Conservation (phyloP, 2,113 vertebrate species). For the Microcebus griseorufus region DNA sequence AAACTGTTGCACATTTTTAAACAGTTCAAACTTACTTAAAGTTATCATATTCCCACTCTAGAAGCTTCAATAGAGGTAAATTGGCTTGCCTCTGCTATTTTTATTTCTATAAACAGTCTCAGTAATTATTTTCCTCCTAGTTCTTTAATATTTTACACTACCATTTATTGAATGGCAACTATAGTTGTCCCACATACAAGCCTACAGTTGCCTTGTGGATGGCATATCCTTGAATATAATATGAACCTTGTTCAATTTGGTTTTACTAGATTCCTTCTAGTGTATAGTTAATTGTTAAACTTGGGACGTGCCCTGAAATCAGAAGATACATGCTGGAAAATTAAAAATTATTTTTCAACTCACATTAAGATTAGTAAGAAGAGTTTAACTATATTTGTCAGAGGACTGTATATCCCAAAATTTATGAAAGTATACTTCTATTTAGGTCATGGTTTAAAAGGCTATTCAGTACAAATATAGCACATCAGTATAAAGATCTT, state of each 20-base stretch:
- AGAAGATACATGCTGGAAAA: not conserved
- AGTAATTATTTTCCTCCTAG: not conserved
- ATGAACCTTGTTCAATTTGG: not conserved
- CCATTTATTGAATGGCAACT: not conserved
- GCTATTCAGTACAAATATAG: not conserved
- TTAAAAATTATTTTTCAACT: constrained; percentile 9
- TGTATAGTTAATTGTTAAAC: not conserved
- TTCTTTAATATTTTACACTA: constrained; percentile 33
- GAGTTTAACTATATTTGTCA: not conserved
- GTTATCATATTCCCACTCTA: not conserved
- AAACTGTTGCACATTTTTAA: not conserved
- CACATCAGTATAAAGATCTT: not conserved
- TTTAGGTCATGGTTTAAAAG: not conserved
- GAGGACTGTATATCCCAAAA: not conserved
- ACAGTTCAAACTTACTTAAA: not conserved
- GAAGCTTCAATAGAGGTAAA: not conserved
- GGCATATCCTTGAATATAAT: not conserved
- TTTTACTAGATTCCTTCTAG: not conserved
- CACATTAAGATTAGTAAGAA: constrained; percentile 16
- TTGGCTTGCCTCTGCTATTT: not conserved
- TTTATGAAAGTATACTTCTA: not conserved
- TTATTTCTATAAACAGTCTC: not conserved
- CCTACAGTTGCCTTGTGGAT: not conserved
- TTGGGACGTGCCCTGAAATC: not conserved
- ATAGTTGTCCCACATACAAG: not conserved